Evolutionary conservation across 92 coral and sea anemone species (phyloP).

Genomic region (Epizoanthus scotinus): DNA sequence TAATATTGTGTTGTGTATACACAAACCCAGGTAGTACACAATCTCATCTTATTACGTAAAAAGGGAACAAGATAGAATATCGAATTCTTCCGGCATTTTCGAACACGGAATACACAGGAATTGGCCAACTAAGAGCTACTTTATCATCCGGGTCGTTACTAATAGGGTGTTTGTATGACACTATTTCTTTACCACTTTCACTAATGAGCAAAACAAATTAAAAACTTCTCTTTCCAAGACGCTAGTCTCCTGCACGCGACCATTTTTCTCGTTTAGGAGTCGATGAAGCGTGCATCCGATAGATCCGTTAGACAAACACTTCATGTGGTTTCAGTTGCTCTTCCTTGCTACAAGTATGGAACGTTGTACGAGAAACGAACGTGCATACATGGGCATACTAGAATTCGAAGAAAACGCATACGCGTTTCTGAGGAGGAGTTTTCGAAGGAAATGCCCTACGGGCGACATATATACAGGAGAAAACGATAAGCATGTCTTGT

Average conservation of each 20-base stretch:
- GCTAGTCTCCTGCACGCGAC: neutral
- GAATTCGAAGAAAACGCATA: neutral
- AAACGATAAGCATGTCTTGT: neutral
- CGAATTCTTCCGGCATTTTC: constrained; percentile 1
- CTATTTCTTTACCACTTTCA: neutral
- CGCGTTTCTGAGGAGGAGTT: too few species aligned
- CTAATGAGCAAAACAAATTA: neutral
- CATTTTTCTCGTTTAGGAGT: neutral
- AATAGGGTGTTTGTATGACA: neutral
- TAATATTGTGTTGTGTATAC: neutral
- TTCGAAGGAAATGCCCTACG: neutral
- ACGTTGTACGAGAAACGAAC: neutral
- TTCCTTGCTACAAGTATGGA: neutral
- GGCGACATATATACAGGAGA: neutral
- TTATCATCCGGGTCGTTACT: neutral
- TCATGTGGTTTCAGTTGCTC: neutral
- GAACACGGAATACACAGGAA: too few species aligned
- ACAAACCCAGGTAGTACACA: neutral
- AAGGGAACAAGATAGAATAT: neutral
- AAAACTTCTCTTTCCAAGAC: neutral
- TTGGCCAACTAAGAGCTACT: too few species aligned
- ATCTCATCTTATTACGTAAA: neutral
- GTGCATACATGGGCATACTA: neutral
- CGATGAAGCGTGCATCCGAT: constrained; percentile 11
- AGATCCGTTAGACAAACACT: constrained; percentile 1